Evolutionary conservation across 1,140 invertebrate species (phyloP).

Genomic region (Hyles euphorbiae): DNA sequence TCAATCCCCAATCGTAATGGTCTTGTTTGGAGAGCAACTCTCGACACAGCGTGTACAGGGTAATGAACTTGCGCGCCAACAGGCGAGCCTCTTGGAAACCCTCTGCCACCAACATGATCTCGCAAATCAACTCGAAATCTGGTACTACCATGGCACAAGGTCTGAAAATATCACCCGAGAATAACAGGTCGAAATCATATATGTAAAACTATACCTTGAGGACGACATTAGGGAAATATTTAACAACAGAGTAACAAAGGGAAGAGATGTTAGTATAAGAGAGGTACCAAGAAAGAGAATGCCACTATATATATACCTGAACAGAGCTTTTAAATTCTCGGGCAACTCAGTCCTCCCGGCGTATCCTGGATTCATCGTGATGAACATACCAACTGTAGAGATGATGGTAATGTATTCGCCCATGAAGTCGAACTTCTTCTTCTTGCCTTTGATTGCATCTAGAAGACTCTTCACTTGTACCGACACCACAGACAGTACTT

Average conservation of each 20-base stretch:
- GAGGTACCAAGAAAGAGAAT: too few species aligned
- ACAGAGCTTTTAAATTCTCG: slow-evolving; percentile 85
- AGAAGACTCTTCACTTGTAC: slow-evolving; percentile 89
- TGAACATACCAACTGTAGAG: slow-evolving; percentile 92
- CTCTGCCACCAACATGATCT: slow-evolving; percentile 96
- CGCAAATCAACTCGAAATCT: slow-evolving; percentile 94
- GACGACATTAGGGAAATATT: too few species aligned
- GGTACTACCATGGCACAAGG: slow-evolving; percentile 97
- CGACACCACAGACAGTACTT: slow-evolving; percentile 94
- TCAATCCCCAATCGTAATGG: slow-evolving; percentile 95
- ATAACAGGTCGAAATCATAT: too few species aligned
- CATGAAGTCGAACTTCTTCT: slow-evolving; percentile 88
- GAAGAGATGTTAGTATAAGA: too few species aligned
- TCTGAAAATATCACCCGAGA: slow-evolving; percentile 52
- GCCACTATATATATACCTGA: slow-evolving; percentile 71
- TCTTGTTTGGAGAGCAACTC: slow-evolving; percentile 94
- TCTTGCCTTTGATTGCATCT: slow-evolving; percentile 90
- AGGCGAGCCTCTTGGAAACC: slow-evolving; percentile 92
- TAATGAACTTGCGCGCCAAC: slow-evolving; percentile 93
- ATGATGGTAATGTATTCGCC: slow-evolving; percentile 87
- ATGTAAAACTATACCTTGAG: too few species aligned
- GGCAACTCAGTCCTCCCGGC: slow-evolving; percentile 91
- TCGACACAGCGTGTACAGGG: slow-evolving; percentile 90
- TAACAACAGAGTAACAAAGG: too few species aligned
- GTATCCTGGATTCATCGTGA: slow-evolving; percentile 96